Evolutionary conservation across 2,888 invertebrate species (phyloP), one percentile per base, ranked within the genome.

Genomic region (Synergus laeviventris): DNA sequence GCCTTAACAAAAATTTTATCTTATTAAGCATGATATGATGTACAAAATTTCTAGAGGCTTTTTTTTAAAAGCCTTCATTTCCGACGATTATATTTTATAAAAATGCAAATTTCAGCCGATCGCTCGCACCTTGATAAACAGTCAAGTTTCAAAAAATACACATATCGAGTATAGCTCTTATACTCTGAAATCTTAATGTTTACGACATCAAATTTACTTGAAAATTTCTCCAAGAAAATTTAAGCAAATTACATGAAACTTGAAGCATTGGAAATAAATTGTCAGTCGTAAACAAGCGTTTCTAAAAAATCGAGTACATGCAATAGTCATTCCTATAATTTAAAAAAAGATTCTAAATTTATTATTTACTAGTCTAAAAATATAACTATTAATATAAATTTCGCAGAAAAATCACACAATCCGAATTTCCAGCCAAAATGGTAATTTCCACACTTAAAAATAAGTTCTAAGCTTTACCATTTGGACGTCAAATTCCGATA

Each of bases 91-190:
- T n/a, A 39, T 14, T 8, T 5, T 42, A 66, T 24, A 66, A 66
- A 66, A 70, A 70, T 49, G 49, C 70, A 70, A 70, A 49, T 31
- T 42, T 39, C 11, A 62, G 38, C 38, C 38, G 62, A 39, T 62
- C 62, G 18, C 62, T 62, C 38, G 62, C 62, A 62, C 38, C 39
- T 62, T 1, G 18, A 62, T 62, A 18, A 62, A 62, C 62, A 62
- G 38, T 62, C 62, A 36, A 62, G 38, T 62, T 62, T 62, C 62
- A 62, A 62, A n/a, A 62, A 39, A 62, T 38, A 62, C 62, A 62
- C 36, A 18, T 39, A 38, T 61, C 61, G 9, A 61, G 24, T 36
- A 61, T 8, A 36, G 9, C 8, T 62, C 1, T 39, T 36, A 11
- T 39, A 9, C 4, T 31, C 45, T 21, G 7, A 21, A 42, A 59